Conservation (phyloP, 2,888 invertebrate genomes). For the Brachypterus glaber region DNA sequence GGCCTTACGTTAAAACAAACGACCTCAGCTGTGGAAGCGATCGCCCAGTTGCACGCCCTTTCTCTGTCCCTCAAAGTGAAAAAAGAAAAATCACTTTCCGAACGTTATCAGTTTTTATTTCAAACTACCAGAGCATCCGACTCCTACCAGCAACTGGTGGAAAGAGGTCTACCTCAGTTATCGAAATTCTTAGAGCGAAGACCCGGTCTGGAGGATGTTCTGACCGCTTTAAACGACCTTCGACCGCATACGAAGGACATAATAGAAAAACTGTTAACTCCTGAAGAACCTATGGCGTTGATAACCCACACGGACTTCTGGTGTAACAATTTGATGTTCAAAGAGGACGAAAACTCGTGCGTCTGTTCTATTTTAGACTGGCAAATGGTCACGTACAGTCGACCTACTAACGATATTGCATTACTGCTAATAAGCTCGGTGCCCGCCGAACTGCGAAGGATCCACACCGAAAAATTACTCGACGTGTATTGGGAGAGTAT, state of each 20-base stretch:
- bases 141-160: slow-evolving; percentile 68
- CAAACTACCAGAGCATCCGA: slow-evolving; percentile 71
- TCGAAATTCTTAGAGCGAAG: slow-evolving; percentile 60
- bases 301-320: slow-evolving; percentile 78
- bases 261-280: slow-evolving; percentile 59
- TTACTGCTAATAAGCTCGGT: slow-evolving; percentile 63
- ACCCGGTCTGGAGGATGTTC: slow-evolving; percentile 52
- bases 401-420: slow-evolving; percentile 71
- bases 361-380: slow-evolving; percentile 68
- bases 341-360: slow-evolving; percentile 42
- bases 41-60: slow-evolving; percentile 64
- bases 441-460: slow-evolving; percentile 58
- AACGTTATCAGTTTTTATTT: slow-evolving; percentile 59
- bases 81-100: slow-evolving; percentile 43
- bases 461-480: slow-evolving; percentile 52
- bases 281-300: slow-evolving; percentile 62
- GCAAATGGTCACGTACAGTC: slow-evolving; percentile 75
- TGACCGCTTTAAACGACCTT: slow-evolving; percentile 50
- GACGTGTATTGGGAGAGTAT: slow-evolving; percentile 62
- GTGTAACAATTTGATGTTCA: slow-evolving; percentile 70
- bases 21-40: slow-evolving; percentile 58
- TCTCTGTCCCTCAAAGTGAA: slow-evolving; percentile 55
- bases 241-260: slow-evolving; percentile 61
- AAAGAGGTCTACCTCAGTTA: slow-evolving; percentile 66
- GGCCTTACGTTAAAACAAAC: slow-evolving; percentile 58